Percentiles rank a stretch among this genome's conserved stretches.
Evolutionary conservation across 2,888 invertebrate species (phyloP).

Genomic region (Holacanthella duospinosa): DNA sequence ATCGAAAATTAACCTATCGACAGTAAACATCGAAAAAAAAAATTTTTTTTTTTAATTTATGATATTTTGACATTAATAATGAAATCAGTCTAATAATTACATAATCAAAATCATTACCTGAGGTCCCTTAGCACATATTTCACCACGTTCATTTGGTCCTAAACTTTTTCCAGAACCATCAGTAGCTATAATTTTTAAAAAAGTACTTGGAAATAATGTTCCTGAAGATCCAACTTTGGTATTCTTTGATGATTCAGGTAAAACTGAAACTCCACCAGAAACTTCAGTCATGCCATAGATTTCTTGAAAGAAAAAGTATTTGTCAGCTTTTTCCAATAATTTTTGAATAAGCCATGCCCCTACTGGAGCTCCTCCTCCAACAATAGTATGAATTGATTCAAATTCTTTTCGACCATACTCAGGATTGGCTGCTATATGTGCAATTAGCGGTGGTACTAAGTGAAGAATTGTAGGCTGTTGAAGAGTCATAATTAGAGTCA

Average conservation of each 20-base stretch:
- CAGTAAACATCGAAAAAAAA: no score
- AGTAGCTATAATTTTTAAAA: slow-evolving; percentile 54
- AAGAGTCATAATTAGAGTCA: no score
- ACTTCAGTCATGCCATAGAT: slow-evolving; percentile 62
- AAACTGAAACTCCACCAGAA: slow-evolving; percentile 40
- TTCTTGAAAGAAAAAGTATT: slow-evolving; percentile 31
- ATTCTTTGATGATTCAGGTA: slow-evolving; percentile 14
- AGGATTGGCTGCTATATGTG: slow-evolving; percentile 62
- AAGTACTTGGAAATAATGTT: slow-evolving; percentile 42
- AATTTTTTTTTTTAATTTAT: no score
- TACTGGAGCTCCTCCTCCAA: slow-evolving; percentile 55
- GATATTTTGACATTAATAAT: no score
- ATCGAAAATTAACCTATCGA: no score
- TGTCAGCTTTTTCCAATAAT: slow-evolving; percentile 45
- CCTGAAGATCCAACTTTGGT: slow-evolving; percentile 19
- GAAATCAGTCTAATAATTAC: no score
- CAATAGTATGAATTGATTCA: slow-evolving; percentile 52
- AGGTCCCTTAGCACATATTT: slow-evolving; percentile 53
- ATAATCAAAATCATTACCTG: no score
- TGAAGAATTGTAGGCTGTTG: slow-evolving; percentile 24
- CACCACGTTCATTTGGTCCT: slow-evolving; percentile 57
- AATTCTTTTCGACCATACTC: slow-evolving; percentile 56
- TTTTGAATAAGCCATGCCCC: slow-evolving; percentile 48
- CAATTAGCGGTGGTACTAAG: slow-evolving; percentile 64
- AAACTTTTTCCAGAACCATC: slow-evolving; percentile 45